These are phyloP conservation scores for Xestia rhomboidea DNA, from an alignment of 2,888 invertebrate genomes.

Conservation along the genomic window DNA sequence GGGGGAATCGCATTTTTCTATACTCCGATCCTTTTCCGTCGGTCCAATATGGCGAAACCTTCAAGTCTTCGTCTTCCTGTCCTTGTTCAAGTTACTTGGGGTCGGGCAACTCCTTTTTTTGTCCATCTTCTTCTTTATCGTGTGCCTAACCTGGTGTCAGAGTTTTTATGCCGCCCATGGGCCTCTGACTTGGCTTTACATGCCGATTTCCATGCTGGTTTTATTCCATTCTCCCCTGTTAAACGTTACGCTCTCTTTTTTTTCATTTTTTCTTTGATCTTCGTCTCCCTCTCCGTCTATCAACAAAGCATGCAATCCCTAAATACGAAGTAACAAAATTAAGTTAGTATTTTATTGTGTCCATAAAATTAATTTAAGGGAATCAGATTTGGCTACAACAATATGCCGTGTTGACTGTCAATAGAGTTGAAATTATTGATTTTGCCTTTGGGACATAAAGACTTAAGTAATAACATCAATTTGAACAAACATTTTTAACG, in stretches of 20 bases:
- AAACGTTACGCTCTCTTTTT: neutral
- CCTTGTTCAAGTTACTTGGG: neutral
- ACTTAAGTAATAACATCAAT: conserved; percentile 47
- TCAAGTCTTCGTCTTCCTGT: neutral
- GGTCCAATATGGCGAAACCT: neutral
- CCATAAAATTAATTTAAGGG: conserved; percentile 33
- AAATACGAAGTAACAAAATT: neutral
- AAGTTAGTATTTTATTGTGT: conserved; percentile 4
- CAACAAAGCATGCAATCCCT: neutral
- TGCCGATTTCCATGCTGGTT: no score
- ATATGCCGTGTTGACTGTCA: conserved; percentile 35
- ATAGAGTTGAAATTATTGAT: conserved; percentile 37
- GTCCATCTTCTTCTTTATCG: neutral
- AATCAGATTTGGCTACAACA: neutral
- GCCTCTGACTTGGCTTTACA: no score
- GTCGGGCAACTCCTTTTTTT: neutral
- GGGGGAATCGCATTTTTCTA: neutral
- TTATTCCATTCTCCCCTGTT: neutral
- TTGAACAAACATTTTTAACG: conserved; percentile 32
- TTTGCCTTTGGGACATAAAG: conserved; percentile 5
- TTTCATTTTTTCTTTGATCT: neutral
- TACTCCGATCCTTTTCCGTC: neutral
- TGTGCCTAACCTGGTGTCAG: no score
- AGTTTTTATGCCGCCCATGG: no score
- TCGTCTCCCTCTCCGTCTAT: neutral